phyloP scores from a whole-genome alignment of 2,888 invertebrate genomes.

The Seira ritae region DNA sequence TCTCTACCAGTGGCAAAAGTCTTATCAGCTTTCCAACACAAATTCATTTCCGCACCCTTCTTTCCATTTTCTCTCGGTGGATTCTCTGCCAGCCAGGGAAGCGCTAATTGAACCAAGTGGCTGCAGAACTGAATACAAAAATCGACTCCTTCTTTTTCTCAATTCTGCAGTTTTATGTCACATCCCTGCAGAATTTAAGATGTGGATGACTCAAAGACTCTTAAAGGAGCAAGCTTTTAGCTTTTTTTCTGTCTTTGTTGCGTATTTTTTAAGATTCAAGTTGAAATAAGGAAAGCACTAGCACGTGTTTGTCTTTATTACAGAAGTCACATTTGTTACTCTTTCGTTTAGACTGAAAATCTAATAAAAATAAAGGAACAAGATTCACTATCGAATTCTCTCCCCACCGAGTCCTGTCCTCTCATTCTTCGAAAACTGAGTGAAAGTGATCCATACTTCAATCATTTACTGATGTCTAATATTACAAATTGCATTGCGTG shows the following conservation, averaged over 20 bases:
- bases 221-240: not conserved
- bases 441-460: constrained; percentile 43
- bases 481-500: constrained; percentile 37
- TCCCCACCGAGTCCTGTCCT: not conserved
- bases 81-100: constrained; percentile 35
- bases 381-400: not conserved
- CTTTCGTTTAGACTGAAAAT: not conserved
- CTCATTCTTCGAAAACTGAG: not conserved
- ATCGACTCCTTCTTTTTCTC: not conserved
- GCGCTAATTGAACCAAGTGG: constrained; percentile 6
- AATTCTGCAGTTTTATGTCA: not conserved
- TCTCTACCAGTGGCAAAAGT: constrained; percentile 50
- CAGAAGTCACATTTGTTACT: not conserved
- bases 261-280: too few relatives aligned
- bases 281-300: not conserved
- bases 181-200: not conserved
- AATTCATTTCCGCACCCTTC: constrained; percentile 62
- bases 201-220: not conserved
- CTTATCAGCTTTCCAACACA: constrained; percentile 39
- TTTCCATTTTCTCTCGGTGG: constrained; percentile 36
- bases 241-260: not conserved
- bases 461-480: constrained; percentile 38
- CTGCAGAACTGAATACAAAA: constrained; percentile 1
- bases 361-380: not conserved
- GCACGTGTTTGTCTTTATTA: not conserved